Conservation (phyloP, 2,113 vertebrate genomes). For the Athene noctua region DNA sequence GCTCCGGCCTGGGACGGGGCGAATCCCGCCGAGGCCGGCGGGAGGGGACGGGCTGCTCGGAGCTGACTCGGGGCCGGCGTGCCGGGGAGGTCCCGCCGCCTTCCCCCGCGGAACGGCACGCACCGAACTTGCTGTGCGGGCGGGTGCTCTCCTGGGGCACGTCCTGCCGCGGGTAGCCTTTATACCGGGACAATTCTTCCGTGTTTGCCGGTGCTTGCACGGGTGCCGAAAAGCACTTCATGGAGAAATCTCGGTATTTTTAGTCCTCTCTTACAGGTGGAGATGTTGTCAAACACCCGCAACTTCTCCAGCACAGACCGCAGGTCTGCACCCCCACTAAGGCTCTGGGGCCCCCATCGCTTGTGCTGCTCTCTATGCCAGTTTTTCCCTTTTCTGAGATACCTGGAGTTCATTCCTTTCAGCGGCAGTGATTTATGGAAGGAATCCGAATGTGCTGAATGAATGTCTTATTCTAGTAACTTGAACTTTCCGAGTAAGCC, state of each 20-base stretch:
- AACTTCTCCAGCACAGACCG: background rate
- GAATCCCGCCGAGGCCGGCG: background rate
- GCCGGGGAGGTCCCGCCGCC: background rate
- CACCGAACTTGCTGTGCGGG: background rate
- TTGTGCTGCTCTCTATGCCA: background rate
- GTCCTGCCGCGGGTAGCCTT: background rate
- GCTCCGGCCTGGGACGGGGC: background rate
- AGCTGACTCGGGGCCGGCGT: background rate
- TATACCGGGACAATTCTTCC: fast-evolving
- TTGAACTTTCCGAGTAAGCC: background rate
- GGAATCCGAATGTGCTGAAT: background rate
- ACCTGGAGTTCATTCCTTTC: background rate
- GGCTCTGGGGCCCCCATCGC: fast-evolving
- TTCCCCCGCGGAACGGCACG: background rate
- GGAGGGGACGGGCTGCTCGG: background rate
- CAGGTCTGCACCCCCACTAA: background rate
- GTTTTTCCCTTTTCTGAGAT: background rate
- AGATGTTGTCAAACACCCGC: background rate
- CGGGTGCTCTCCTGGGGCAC: background rate
- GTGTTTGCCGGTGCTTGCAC: background rate
- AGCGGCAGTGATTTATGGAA: background rate
- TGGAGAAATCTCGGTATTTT: background rate
- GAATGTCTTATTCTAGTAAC: background rate
- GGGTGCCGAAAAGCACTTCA: background rate
- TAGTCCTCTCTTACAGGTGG: background rate